Evolutionary conservation across 2,113 vertebrate genomes (phyloP).

Genomic region (Benthochromis sp.): DNA sequence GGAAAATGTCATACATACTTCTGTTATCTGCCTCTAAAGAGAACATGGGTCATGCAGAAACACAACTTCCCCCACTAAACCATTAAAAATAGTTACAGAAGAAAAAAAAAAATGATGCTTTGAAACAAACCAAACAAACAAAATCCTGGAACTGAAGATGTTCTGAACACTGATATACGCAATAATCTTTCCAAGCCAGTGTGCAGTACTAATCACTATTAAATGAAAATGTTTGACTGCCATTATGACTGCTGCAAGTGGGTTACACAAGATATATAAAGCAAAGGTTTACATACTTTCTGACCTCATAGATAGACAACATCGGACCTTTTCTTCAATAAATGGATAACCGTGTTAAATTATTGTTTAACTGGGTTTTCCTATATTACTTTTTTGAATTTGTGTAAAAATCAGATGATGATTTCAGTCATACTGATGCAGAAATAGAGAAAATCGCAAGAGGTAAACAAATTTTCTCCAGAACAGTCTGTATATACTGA

Average conservation of each 20-base stretch:
- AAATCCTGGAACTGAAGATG: not conserved
- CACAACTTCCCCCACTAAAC: not conserved
- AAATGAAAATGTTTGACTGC: not conserved
- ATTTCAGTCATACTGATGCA: not conserved
- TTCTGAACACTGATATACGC: not conserved
- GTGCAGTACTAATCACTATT: not conserved
- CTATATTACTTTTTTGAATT: not conserved
- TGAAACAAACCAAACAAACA: not conserved
- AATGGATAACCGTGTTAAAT: rapidly evolving
- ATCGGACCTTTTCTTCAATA: not conserved
- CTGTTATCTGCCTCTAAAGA: not conserved
- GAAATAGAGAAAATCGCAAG: not conserved
- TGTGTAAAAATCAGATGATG: not conserved
- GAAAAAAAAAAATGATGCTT: rapidly evolving
- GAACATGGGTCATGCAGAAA: not conserved
- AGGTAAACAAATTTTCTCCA: not conserved
- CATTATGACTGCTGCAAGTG: not conserved
- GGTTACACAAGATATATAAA: not conserved
- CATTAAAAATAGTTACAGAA: not conserved
- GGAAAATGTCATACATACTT: not conserved
- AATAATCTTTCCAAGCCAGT: not conserved
- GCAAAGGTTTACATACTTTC: not conserved
- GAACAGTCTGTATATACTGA: not conserved
- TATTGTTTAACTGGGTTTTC: not conserved
- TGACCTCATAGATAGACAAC: not conserved